phyloP scores from a whole-genome alignment of 1,140 invertebrate species.

The Microplitis demolitor region DNA sequence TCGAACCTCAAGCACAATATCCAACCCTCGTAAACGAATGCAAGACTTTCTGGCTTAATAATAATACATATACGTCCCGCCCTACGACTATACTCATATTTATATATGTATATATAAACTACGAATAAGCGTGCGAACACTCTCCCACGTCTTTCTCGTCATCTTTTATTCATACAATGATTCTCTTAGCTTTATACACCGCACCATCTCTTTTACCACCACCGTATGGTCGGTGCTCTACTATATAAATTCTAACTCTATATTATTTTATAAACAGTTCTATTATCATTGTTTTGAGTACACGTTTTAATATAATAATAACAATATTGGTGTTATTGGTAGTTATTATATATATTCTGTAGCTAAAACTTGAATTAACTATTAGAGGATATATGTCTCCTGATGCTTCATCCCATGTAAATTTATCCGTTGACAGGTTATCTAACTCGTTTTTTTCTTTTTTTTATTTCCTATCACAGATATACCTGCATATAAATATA shows the following conservation, averaged over 20 bases:
- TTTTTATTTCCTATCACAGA: too few relatives aligned
- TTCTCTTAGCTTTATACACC: neutral
- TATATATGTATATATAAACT: neutral
- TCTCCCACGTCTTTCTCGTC: constrained; percentile 30
- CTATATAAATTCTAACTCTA: neutral
- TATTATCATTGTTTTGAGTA: too few relatives aligned
- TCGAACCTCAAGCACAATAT: constrained; percentile 27
- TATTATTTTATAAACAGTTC: neutral
- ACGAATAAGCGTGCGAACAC: constrained; percentile 32
- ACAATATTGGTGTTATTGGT: too few relatives aligned
- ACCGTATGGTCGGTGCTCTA: neutral
- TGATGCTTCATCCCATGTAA: too few relatives aligned
- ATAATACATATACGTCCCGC: constrained; percentile 9
- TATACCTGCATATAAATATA: too few relatives aligned
- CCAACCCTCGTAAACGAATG: constrained; percentile 6
- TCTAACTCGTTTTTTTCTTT: too few relatives aligned
- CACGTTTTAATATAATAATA: too few relatives aligned
- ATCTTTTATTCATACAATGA: constrained; percentile 52
- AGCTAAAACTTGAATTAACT: too few relatives aligned
- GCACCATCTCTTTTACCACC: neutral
- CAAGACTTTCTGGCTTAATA: constrained; percentile 31
- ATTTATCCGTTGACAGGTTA: too few relatives aligned
- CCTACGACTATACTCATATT: constrained; percentile 29
- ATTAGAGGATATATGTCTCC: too few relatives aligned
- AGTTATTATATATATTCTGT: too few relatives aligned